phyloP scores from a whole-genome alignment of 2,113 vertebrate species.

The Telmatochromis brichardi region DNA sequence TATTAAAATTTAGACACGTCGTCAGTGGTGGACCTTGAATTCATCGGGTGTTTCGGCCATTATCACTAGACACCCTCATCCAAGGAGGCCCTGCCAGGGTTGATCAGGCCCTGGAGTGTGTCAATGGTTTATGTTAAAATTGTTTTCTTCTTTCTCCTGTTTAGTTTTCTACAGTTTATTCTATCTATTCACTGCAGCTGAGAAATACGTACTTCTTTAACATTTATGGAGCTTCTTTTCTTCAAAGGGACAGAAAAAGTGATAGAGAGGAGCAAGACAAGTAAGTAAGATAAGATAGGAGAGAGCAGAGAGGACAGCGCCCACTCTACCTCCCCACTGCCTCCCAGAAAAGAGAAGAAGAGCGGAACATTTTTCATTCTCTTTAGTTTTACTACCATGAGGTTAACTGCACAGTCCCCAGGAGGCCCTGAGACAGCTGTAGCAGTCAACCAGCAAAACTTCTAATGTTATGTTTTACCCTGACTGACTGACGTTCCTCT shows the following conservation, averaged over 20 bases:
- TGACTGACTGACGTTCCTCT: too few species aligned
- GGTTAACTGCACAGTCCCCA: too few species aligned
- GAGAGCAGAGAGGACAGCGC: not conserved
- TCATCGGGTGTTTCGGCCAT: not conserved
- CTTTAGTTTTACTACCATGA: not conserved
- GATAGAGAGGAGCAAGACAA: not conserved
- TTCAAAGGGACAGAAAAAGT: not conserved
- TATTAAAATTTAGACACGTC: not conserved
- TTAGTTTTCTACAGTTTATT: not conserved
- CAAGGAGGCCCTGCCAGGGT: not conserved
- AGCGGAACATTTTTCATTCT: not conserved
- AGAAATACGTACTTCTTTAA: not conserved
- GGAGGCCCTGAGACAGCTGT: too few species aligned
- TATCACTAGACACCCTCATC: not conserved
- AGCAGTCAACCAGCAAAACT: too few species aligned
- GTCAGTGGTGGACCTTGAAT: not conserved
- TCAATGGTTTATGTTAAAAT: not conserved
- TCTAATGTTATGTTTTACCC: too few species aligned
- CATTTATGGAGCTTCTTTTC: not conserved
- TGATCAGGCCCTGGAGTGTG: not conserved
- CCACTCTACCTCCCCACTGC: not conserved
- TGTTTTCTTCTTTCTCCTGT: not conserved
- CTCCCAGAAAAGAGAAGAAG: not conserved
- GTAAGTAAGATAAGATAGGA: not conserved
- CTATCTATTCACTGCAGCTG: not conserved